These are phyloP conservation scores for Pseudorectes ferrugineus DNA, from an alignment of 2,113 vertebrate genomes.

Conservation along the genomic window DNA sequence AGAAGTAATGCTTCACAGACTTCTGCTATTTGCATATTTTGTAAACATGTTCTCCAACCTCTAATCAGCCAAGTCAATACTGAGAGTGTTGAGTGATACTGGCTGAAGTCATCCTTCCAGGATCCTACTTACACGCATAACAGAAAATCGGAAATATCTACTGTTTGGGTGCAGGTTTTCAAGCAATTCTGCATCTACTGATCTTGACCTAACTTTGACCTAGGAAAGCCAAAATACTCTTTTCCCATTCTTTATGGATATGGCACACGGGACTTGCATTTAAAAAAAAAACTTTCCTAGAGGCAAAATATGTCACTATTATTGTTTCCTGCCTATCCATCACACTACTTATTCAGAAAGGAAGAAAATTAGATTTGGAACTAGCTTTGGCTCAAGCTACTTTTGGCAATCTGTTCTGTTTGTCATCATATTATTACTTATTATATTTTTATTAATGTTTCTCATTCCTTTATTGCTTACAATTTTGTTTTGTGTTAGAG, in stretches of 20 bases:
- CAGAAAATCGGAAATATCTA: not conserved
- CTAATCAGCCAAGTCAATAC: not conserved
- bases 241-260: not conserved
- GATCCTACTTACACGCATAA: not conserved
- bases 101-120: not conserved
- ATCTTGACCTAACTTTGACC: not conserved
- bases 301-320: constrained; percentile 31
- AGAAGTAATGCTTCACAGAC: not conserved
- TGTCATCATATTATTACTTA: not conserved
- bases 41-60: not conserved
- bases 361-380: constrained; percentile 13
- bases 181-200: not conserved
- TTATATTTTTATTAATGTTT: not conserved
- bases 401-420: not conserved
- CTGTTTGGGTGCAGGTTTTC: not conserved
- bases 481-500: not conserved
- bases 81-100: not conserved
- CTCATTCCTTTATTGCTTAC: not conserved
- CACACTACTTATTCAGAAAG: not conserved
- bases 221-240: not conserved
- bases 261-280: not conserved
- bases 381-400: not conserved
- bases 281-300: not conserved
- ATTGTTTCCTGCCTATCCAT: constrained; percentile 37
- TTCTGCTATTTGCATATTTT: not conserved